Percentiles rank a stretch among this genome's conserved stretches.
Evolutionary conservation across 53 echinoderm and acorn worm species (phyloP).

Genomic region (Glandiceps talaboti): DNA sequence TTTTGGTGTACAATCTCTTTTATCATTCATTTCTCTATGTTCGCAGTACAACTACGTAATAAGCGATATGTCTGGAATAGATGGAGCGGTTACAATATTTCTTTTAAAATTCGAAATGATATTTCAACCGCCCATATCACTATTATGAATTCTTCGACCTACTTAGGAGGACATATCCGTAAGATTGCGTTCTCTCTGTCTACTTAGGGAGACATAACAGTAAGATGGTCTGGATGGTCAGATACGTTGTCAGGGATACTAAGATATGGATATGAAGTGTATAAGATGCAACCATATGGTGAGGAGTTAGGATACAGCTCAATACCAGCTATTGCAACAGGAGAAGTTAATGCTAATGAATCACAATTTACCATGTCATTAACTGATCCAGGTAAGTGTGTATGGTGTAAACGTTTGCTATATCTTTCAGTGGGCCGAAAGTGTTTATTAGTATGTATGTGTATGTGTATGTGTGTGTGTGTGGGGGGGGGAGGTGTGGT

Average conservation of each 20-base stretch:
- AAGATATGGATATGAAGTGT: not conserved
- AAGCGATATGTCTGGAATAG: too few species aligned
- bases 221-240: not conserved
- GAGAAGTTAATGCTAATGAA: not conserved
- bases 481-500: too few species aligned
- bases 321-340: not conserved
- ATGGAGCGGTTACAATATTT: too few species aligned
- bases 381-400: not conserved
- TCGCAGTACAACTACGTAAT: too few species aligned
- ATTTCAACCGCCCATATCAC: not conserved
- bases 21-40: too few species aligned
- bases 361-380: not conserved
- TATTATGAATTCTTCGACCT: too few species aligned
- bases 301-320: not conserved
- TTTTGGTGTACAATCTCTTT: too few species aligned
- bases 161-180: not conserved
- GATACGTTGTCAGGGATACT: not conserved
- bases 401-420: not conserved
- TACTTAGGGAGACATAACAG: not conserved
- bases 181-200: too few species aligned
- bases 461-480: too few species aligned
- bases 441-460: too few species aligned
- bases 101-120: not conserved
- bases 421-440: too few species aligned
- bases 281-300: not conserved